Percentiles rank a stretch among this genome's conserved stretches.
phyloP scores from a whole-genome alignment of 35 echinoderm and acorn worm genomes.

The Heliocidaris tuberculata region DNA sequence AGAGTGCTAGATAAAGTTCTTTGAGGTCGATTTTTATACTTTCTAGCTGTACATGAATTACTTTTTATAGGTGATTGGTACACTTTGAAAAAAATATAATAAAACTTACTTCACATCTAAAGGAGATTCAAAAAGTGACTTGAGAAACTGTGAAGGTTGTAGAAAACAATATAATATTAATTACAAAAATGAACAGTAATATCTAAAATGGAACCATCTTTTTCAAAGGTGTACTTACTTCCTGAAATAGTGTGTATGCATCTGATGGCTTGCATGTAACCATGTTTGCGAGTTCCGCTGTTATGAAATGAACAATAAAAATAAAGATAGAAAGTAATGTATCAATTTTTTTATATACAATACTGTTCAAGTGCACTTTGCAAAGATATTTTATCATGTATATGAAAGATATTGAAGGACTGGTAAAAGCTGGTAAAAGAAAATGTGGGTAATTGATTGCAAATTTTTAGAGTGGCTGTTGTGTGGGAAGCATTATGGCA shows the following conservation, averaged over 20 bases:
- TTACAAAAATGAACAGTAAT: background rate
- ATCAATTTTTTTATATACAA: background rate
- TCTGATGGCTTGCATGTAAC: slow-evolving; percentile 33
- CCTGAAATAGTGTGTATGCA: slow-evolving; percentile 26
- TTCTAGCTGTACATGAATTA: too few relatives aligned
- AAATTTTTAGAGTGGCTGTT: background rate
- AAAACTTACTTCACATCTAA: background rate
- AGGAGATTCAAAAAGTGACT: background rate
- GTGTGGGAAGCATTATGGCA: background rate
- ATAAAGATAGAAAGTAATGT: background rate
- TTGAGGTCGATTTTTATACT: too few relatives aligned
- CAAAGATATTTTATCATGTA: background rate
- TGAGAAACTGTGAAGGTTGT: background rate
- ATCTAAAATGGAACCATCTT: background rate
- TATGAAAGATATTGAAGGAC: background rate
- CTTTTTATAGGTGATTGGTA: background rate
- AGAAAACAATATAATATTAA: background rate
- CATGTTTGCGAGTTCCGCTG: slow-evolving; percentile 37
- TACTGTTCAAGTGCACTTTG: background rate
- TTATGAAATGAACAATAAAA: background rate
- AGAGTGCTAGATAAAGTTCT: too few relatives aligned
- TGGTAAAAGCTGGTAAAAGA: too few relatives aligned
- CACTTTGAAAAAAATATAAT: background rate
- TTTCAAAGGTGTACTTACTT: background rate
- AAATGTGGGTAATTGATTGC: background rate